These are phyloP conservation scores for Drosophila chauvacae DNA, from an alignment of 1,140 invertebrate genomes.

Conservation along the genomic window DNA sequence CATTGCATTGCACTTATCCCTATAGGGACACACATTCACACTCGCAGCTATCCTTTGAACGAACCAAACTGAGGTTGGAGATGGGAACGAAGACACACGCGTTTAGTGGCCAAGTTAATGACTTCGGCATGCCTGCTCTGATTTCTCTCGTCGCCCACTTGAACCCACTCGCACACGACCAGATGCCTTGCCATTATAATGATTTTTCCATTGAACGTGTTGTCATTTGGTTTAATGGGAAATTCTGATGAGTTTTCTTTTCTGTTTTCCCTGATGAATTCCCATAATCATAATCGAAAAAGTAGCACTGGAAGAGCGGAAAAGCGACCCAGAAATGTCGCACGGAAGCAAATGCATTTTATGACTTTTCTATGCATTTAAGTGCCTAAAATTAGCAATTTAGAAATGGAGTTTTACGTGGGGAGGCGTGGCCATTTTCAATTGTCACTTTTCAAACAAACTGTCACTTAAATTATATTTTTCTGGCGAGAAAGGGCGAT, in stretches of 20 bases:
- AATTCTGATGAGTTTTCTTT: conserved; percentile 67
- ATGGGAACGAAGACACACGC: conserved; percentile 40
- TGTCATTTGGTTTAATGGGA: conserved; percentile 72
- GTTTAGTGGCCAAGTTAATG: conserved; percentile 65
- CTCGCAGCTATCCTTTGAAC: not conserved
- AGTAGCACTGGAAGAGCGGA: conserved; percentile 10
- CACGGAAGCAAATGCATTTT: conserved; percentile 66
- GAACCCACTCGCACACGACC: conserved; percentile 5
- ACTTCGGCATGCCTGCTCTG: conserved; percentile 49
- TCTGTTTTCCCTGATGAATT: conserved; percentile 38
- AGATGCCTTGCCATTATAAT: conserved; percentile 49
- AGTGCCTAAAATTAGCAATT: conserved; percentile 64
- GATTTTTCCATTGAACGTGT: conserved; percentile 68
- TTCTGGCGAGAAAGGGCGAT: conserved; percentile 5
- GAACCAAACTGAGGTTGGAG: conserved; percentile 13
- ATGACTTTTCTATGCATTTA: conserved; percentile 62
- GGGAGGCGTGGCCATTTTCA: conserved; percentile 34
- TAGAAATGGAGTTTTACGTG: conserved; percentile 29
- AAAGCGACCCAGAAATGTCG: conserved; percentile 7
- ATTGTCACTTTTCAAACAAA: conserved; percentile 70
- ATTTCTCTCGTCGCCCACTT: conserved; percentile 30
- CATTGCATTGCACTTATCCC: conserved; percentile 44
- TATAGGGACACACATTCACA: not conserved
- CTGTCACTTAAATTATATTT: conserved; percentile 78
- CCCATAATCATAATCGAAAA: conserved; percentile 54